These are phyloP conservation scores for Agonopterix alstromeriana DNA, from an alignment of 2,888 invertebrate genomes.

Conservation along the genomic window DNA sequence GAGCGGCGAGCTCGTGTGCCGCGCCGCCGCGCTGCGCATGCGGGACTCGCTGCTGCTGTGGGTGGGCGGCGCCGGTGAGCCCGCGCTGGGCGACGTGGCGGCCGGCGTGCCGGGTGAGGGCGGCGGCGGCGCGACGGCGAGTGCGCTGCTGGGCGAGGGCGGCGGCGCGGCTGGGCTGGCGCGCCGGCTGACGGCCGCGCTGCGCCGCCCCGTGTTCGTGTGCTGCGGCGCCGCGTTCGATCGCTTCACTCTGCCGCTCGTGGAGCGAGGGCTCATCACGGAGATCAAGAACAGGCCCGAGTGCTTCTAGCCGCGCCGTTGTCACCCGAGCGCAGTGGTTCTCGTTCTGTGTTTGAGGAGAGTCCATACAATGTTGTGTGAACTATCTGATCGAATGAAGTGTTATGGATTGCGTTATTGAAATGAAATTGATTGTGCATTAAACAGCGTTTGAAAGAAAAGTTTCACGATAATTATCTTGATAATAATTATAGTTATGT, in stretches of 20 bases:
- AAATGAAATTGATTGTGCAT: too few relatives aligned
- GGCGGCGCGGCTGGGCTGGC: conserved; percentile 29
- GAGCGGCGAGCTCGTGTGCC: conserved; percentile 39
- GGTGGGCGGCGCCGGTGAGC: conserved; percentile 27
- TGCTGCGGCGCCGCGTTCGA: conserved; percentile 32
- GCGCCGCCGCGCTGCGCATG: conserved; percentile 36
- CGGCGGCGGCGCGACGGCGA: conserved; percentile 23
- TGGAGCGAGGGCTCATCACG: conserved; percentile 34
- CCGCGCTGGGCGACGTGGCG: conserved; percentile 7
- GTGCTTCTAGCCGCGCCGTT: conserved; percentile 20
- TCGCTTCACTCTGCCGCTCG: conserved; percentile 37
- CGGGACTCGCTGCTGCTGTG: conserved; percentile 46
- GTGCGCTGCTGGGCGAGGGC: conserved; percentile 19
- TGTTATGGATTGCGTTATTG: too few relatives aligned
- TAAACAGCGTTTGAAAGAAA: too few relatives aligned
- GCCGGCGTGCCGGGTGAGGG: conserved; percentile 17
- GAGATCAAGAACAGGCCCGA: conserved; percentile 42
- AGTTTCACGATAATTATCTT: too few relatives aligned
- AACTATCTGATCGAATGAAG: too few relatives aligned
- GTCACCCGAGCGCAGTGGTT: not conserved
- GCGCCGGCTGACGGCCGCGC: conserved; percentile 30
- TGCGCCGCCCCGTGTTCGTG: conserved; percentile 36
- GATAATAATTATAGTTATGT: too few relatives aligned
- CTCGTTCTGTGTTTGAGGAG: too few relatives aligned
- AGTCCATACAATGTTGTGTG: too few relatives aligned